Percentiles rank a stretch among this genome's conserved stretches.
These are phyloP conservation scores for Polypterus senegalus DNA, from an alignment of 2,113 vertebrate genomes.

Conservation along the genomic window DNA sequence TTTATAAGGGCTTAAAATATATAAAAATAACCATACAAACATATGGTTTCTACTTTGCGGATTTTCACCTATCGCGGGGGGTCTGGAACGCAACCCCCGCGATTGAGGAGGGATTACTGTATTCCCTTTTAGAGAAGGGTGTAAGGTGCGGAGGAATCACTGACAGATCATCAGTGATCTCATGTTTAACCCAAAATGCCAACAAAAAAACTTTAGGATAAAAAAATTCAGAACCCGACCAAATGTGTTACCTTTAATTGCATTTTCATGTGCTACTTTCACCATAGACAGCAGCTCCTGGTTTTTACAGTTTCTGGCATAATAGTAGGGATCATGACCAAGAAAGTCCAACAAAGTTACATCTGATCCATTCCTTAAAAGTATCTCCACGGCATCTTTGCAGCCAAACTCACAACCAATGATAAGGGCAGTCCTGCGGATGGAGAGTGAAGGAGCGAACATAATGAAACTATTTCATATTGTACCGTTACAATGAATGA, in stretches of 20 bases:
- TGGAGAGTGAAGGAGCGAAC: neutral
- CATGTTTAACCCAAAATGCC: neutral
- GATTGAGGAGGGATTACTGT: too few species aligned
- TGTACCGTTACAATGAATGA: too few species aligned
- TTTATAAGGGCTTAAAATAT: too few species aligned
- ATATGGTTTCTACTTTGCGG: too few species aligned
- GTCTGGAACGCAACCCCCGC: too few species aligned
- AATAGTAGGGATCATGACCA: slow-evolving; percentile 76
- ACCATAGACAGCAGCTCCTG: slow-evolving; percentile 64
- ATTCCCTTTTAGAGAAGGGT: too few species aligned
- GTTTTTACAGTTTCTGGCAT: slow-evolving; percentile 79
- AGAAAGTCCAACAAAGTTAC: slow-evolving; percentile 59
- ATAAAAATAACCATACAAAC: too few species aligned
- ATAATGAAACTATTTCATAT: neutral
- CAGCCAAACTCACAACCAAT: slow-evolving; percentile 83
- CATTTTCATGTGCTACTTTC: slow-evolving; percentile 64
- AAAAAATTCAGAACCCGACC: too few species aligned
- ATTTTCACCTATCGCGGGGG: too few species aligned
- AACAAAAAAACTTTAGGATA: neutral
- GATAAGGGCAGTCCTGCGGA: slow-evolving; percentile 78
- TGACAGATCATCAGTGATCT: neutral
- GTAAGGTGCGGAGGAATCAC: too few species aligned
- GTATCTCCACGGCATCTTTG: slow-evolving; percentile 78
- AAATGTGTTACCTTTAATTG: slow-evolving; percentile 56
- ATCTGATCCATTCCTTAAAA: slow-evolving; percentile 70